A percentile compares a stretch with the other conserved stretches of the same genome.
Conservation (phyloP, 2,797 vertebrate species). For the Myotis planiceps region DNA sequence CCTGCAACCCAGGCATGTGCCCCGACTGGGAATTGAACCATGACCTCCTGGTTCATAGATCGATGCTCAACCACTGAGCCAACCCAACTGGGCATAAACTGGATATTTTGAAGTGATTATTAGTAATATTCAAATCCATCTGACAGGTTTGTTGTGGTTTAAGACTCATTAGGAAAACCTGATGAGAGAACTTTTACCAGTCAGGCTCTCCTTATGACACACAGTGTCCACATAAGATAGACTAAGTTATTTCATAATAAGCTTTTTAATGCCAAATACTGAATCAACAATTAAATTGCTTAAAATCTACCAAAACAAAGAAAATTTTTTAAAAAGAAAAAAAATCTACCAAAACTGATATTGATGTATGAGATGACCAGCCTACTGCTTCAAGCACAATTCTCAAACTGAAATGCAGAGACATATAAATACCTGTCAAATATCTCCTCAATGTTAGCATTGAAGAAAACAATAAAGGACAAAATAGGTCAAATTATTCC, state of each 20-base stretch:
- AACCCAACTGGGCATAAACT: background rate
- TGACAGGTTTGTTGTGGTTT: background rate
- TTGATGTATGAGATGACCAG: background rate
- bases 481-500: constrained; percentile 1
- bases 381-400: background rate
- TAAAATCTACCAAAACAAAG: constrained; percentile 17
- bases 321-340: too few species aligned
- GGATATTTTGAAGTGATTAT: background rate
- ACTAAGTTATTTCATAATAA: background rate
- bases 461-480: background rate
- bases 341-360: background rate
- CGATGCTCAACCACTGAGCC: too few species aligned
- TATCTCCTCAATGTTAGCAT: background rate
- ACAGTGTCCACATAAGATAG: background rate
- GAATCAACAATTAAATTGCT: constrained; percentile 37
- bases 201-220: background rate
- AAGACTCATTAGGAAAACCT: background rate
- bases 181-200: constrained; percentile 23
- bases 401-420: constrained; percentile 30
- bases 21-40: too few species aligned
- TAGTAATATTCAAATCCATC: constrained; percentile 4
- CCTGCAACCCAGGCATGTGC: too few species aligned
- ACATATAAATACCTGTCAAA: background rate
- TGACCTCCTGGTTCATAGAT: too few species aligned
- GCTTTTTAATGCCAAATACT: constrained; percentile 40